Base-by-base conservation (phyloP, 2,888 invertebrate genomes). In the Lepeophtheirus nordmannii region DNA sequence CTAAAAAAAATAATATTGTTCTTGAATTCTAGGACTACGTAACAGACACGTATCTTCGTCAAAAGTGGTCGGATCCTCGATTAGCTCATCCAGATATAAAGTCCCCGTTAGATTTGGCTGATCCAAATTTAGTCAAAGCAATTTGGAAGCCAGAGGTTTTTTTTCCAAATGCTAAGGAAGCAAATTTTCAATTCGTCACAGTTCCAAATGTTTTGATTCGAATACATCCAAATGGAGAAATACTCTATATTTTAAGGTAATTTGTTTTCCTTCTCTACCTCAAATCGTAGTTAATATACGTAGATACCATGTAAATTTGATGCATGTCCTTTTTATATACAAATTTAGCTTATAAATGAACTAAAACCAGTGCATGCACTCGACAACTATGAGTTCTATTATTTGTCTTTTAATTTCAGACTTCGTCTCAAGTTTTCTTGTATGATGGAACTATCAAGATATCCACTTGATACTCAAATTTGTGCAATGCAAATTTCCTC, bases 341-440 rank as follows among this genome's bases (percentile, higher is more conserved):
- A n/a, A 14, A 41, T 41, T 41, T 41, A 41, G 14, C 41, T n/a
- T n/a, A n/a, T n/a, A n/a, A n/a, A n/a, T n/a, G n/a, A n/a, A n/a
- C n/a, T n/a, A n/a, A n/a, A n/a, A n/a, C n/a, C n/a, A n/a, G n/a
- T n/a, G n/a, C n/a, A n/a, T n/a, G n/a, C n/a, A n/a, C n/a, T n/a
- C n/a, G n/a, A n/a, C n/a, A n/a, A n/a, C n/a, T n/a, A n/a, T n/a
- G n/a, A n/a, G n/a, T n/a, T n/a, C n/a, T n/a, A n/a, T n/a, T n/a
- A n/a, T n/a, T n/a, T n/a, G n/a, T n/a, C n/a, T n/a, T 46, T 46
- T 8, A n/a, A 46, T 69, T 70, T 56, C 69, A 75, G 75, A 69
- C 69, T 76, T 62, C 76, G 76, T 30, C 73, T 76, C 37, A 75
- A 74, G 2, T 76, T 76, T 64, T 74, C 75, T 14, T 76, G 76